These are phyloP conservation scores for Halcyon smyrnensis DNA, from an alignment of 2,797 vertebrate genomes.

Conservation along the genomic window DNA sequence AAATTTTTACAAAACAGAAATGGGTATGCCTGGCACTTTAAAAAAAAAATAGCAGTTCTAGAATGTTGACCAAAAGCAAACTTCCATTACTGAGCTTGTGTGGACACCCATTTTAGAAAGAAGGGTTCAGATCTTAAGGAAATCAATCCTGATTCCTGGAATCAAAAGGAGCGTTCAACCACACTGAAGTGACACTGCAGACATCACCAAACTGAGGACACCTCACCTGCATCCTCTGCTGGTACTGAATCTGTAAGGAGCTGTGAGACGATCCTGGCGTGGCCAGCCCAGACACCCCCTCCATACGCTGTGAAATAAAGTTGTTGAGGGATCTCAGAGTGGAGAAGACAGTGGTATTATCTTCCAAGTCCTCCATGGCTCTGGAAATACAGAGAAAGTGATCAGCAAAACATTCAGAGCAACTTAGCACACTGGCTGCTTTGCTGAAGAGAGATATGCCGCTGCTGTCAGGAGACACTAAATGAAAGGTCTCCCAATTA, in stretches of 20 bases:
- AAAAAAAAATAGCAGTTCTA: neutral
- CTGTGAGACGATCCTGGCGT: constrained; percentile 52
- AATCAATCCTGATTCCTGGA: neutral
- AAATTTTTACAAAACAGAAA: neutral
- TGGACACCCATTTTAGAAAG: neutral
- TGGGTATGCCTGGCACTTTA: neutral
- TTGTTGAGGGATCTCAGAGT: constrained; percentile 91
- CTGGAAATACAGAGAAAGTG: neutral
- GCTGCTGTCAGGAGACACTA: neutral
- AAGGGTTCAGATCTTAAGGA: neutral
- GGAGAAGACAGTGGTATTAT: constrained; percentile 90
- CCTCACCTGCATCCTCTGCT: constrained; percentile 89
- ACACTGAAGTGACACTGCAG: neutral
- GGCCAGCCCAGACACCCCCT: constrained; percentile 68
- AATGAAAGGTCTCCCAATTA: neutral
- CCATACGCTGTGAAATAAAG: constrained; percentile 84
- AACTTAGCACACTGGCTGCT: neutral
- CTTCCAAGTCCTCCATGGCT: constrained; percentile 88
- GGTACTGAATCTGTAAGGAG: constrained; percentile 86
- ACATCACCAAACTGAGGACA: neutral
- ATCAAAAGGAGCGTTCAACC: neutral
- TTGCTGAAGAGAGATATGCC: neutral
- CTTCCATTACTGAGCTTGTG: neutral
- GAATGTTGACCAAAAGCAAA: neutral
- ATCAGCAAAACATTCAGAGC: neutral